Base-by-base conservation (phyloP, 2,113 vertebrate species). In the Indicator indicator region DNA sequence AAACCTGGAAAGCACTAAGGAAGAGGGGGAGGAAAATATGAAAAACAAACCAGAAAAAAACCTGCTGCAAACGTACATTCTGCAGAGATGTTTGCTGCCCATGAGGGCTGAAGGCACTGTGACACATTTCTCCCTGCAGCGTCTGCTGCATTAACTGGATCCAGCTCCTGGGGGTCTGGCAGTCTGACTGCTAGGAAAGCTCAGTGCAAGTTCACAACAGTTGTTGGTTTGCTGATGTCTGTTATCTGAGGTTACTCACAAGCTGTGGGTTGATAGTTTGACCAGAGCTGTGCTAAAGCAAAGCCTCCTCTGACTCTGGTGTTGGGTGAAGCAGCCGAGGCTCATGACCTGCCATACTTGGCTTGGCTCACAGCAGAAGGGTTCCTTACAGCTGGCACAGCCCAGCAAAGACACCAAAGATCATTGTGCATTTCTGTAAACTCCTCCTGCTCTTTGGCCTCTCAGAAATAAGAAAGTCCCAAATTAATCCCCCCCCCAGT, bases 1-100 rank as follows among this genome's bases (percentile, higher is more conserved):
- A 96, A 97, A 96, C 76, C 86, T 96, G 96, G 94, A 97, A 95
- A 92, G 44, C 48, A 62, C 32, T 60, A 88, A 96, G 89, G 46
- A 63, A 89, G 82, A 77, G 19, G 16, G 21, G 40, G 63, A 86
- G 67, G 63, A 63, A 93, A 92, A 92, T 27, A 13, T 48, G 4
- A 83, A 88, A 94, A 95, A 46, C 21, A 87, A 87, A 40, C 6
- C 2, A 6, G 38, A 62, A 77, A 55, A 48, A 16, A 21, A 16
- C 23, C 15, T 11, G 12, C 26, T 23, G 54, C 77, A 86, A 86
- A 27, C 6, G 54, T 64, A 36, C n/a, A 80, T 62, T 67, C 67
- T 42, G 55, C 62, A 82, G 40, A 69, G 6, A 0, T 1, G 6
- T 72, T 72, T 75, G 38, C 12, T 71, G 91, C 52, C 63, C 10